These are phyloP conservation scores for Ambastaia sidthimunki DNA, from an alignment of 2,797 vertebrate species.

Conservation along the genomic window DNA sequence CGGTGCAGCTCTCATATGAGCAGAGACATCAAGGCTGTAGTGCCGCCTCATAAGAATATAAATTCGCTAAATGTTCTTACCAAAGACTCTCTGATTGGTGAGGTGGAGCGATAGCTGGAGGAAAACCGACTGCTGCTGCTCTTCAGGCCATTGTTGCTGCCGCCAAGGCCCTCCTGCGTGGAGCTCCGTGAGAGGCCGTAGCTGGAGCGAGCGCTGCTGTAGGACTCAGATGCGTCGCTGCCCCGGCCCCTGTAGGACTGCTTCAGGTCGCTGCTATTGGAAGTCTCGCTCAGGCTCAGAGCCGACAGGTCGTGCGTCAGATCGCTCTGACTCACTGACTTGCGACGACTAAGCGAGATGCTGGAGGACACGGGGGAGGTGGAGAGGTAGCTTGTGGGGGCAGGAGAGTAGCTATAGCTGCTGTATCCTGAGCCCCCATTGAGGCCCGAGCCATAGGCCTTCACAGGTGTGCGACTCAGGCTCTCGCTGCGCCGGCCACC, in stretches of 20 bases:
- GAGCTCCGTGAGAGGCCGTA: conserved; percentile 75
- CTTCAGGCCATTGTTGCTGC: conserved; percentile 59
- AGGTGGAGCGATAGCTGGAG: conserved; percentile 63
- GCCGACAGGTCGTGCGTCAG: conserved; percentile 86
- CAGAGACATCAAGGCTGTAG: not conserved
- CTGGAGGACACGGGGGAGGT: conserved; percentile 65
- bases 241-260: conserved; percentile 80
- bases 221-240: conserved; percentile 76
- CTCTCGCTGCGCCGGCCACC: conserved; percentile 80
- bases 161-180: conserved; percentile 77
- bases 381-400: conserved; percentile 81
- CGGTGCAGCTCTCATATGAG: not conserved
- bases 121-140: conserved; percentile 69
- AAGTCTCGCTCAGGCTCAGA: conserved; percentile 77
- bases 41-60: not conserved
- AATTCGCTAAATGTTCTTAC: conserved; percentile 72
- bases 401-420: conserved; percentile 72
- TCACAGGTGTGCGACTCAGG: conserved; percentile 79
- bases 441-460: conserved; percentile 77
- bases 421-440: conserved; percentile 82
- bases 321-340: conserved; percentile 92
- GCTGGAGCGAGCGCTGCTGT: conserved; percentile 67
- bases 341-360: conserved; percentile 82
- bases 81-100: conserved; percentile 73
- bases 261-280: conserved; percentile 80